Evolutionary conservation across 1,140 invertebrate genomes (phyloP), one percentile per base, ranked within the genome.

Genomic region (Chionoecetes opilio): DNA sequence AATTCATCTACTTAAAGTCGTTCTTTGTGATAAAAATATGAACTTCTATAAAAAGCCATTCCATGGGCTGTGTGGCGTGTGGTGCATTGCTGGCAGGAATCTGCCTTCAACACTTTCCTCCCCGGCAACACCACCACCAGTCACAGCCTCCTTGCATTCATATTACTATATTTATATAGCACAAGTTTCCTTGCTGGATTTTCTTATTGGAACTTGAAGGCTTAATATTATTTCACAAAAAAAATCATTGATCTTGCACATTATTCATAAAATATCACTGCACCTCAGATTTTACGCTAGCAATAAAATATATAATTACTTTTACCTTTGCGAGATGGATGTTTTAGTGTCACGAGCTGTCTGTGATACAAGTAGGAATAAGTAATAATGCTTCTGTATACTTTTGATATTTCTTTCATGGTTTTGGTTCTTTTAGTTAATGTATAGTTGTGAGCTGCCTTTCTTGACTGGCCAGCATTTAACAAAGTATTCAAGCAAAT

Each of bases 301-400:
- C 92, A 93, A 93, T 93, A 93, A 93, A 53, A 17, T 29, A 38
- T 34, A 41, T 9, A 38, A 37, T 37, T 92, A 9, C 26, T 38
- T 93, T 90, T 31, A 85, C 35, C 53, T 46, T 31, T 38, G 29
- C 31, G 38, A 29, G n/a, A 85, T 53, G 84, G 75, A 93, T 93
- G 84, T 87, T 32, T 87, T 85, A 85, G 92, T 93, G 92, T 93
- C 82, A 84, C 82, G 82, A 93, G 84, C 32, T 85, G 92, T 53
- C 92, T 93, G 92, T 93, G 92, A 93, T 93, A 93, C 82, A 46
- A 93, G 84, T 93, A 87, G 84, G n/a, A 14, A 86, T 93, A 93
- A 84, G 84, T 85, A 14, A 32, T 87, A 75, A 37, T 41, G 75
- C 85, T 87, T 29, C 38, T 93, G 32, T 53, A 53, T 86, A 41